Percentiles rank a stretch among this genome's conserved stretches.
Evolutionary conservation across 1,140 invertebrate species (phyloP).

Genomic region (Leptopilina boulardi): DNA sequence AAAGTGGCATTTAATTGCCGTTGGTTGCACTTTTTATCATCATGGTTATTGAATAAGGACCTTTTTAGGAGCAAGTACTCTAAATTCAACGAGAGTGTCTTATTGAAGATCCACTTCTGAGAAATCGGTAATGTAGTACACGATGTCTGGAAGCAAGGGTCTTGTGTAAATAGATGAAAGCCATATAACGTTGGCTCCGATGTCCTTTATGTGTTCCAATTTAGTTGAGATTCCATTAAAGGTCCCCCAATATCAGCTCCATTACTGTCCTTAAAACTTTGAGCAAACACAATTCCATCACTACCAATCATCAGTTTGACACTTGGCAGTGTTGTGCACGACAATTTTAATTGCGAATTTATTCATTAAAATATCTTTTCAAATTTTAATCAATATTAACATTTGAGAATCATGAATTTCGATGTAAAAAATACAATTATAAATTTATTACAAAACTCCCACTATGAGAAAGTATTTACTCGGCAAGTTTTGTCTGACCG

Average conservation of each 20-base stretch:
- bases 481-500: too few species aligned
- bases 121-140: constrained; percentile 82
- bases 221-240: constrained; percentile 80
- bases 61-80: constrained; percentile 69
- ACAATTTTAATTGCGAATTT: too few species aligned
- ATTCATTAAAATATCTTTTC: too few species aligned
- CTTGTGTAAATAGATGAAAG: constrained; percentile 79
- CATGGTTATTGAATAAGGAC: not conserved
- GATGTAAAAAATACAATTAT: too few species aligned
- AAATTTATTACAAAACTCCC: too few species aligned
- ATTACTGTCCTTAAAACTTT: constrained; percentile 87
- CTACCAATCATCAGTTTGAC: constrained; percentile 81
- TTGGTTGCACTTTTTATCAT: not conserved
- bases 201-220: constrained; percentile 80
- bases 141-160: constrained; percentile 80
- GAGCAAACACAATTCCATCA: constrained; percentile 84
- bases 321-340: not conserved
- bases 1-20: not conserved
- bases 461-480: too few species aligned
- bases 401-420: too few species aligned
- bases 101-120: constrained; percentile 78
- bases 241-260: constrained; percentile 86
- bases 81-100: constrained; percentile 81
- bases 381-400: too few species aligned
- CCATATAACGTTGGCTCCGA: constrained; percentile 81